Conservation (phyloP, 2,113 vertebrate genomes). For the Indicator indicator region DNA sequence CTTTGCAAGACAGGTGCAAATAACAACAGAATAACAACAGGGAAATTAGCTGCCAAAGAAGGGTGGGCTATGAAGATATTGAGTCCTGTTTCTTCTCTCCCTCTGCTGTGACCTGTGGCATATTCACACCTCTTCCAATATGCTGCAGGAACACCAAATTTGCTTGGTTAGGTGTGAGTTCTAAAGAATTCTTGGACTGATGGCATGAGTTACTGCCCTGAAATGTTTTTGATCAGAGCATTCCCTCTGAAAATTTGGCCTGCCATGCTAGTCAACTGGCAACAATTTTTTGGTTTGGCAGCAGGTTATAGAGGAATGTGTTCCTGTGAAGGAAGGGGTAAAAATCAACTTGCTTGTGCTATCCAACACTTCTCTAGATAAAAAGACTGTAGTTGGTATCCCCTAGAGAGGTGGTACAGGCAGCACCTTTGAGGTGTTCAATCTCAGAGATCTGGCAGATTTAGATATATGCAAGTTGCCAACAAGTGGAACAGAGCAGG, state of each 20-base stretch:
- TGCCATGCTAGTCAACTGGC: neutral
- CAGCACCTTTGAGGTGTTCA: neutral
- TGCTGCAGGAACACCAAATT: neutral
- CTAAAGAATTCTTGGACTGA: neutral
- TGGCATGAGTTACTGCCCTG: neutral
- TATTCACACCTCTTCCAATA: neutral
- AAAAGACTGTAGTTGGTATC: neutral
- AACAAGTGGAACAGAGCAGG: neutral
- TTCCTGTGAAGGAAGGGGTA: neutral
- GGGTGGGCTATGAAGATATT: neutral
- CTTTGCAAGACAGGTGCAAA: neutral
- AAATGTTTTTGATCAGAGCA: neutral
- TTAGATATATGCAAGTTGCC: neutral
- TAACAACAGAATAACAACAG: neutral
- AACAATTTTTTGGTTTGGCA: neutral
- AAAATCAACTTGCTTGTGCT: neutral
- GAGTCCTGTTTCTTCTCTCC: neutral
- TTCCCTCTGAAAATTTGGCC: neutral
- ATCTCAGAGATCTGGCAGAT: neutral
- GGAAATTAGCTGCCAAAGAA: neutral
- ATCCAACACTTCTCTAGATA: neutral
- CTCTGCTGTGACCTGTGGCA: neutral
- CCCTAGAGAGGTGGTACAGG: neutral
- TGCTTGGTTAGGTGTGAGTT: neutral
- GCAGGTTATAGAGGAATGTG: neutral